Evolutionary conservation across 2,888 invertebrate species (phyloP), one percentile per base, ranked within the genome.

Genomic region (Aphrophora alni): DNA sequence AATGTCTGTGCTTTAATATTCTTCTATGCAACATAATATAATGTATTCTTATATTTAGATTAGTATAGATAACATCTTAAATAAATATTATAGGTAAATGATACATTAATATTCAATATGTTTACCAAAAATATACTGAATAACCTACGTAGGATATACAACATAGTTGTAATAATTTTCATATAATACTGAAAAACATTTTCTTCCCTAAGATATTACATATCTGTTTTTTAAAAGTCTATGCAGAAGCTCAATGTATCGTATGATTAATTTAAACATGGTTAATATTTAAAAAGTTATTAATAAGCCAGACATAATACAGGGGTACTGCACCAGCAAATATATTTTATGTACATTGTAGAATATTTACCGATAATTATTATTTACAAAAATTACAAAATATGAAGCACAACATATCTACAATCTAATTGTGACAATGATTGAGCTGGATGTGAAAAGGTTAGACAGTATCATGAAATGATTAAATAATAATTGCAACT

Each of bases 311-410:
- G 59, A 21, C 59, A 21, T 59, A 7, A 59, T n/a, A n/a, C n/a
- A 59, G n/a, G 14, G 59, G 59, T 59, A 59, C 21, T 21, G 14
- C 59, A 21, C 21, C 21, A 59, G 59, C 59, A 59, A 17, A 44
- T 21, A 59, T 21, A n/a, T 21, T 59, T 59, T 59, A 59, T 59
- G 12, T 59, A 59, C 59, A 59, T 59, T 3, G 44, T 44, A 44
- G 59, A 59, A 59, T 59, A 59, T 21, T n/a, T 59, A 59, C 59
- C 21, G 21, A 21, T 21, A 59, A 3, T 59, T 59, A 44, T 59
- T 59, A 59, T 59, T 59, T 59, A 59, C 59, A 59, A 59, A 59
- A 59, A 59, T 59, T 59, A 59, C 59, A 59, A 59, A 44, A 44
- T 44, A 44, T 59, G 1, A 59, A 59, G 59, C 59, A 59, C 3